A percentile compares a stretch with the other conserved stretches of the same genome.
Conservation (phyloP, 2,888 invertebrate genomes). For the Drosophila anomalata region DNA sequence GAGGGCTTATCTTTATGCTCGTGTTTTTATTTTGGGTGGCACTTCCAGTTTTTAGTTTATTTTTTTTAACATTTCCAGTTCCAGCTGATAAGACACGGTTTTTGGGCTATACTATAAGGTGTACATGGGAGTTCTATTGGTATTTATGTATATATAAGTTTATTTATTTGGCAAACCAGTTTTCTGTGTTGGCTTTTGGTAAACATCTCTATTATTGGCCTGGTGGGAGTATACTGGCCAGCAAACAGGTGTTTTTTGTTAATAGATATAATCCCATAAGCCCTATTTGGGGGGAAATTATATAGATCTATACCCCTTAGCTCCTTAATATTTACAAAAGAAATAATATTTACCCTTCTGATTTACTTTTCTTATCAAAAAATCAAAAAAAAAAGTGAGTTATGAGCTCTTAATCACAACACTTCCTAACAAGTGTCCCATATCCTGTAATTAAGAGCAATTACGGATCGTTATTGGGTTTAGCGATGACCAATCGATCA, state of each 20-base stretch:
- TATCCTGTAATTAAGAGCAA: not conserved
- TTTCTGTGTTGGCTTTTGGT: not conserved
- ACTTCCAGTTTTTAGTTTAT: not conserved
- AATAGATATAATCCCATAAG: not conserved
- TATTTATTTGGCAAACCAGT: not conserved
- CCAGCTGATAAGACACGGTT: conserved; percentile 2
- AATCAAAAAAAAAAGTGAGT: not conserved
- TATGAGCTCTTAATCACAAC: not conserved
- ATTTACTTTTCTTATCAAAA: too few relatives aligned
- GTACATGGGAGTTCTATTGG: too few relatives aligned
- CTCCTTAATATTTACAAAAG: too few relatives aligned
- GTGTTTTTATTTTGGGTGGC: conserved; percentile 5
- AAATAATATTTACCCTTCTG: too few relatives aligned
- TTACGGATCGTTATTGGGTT: not conserved
- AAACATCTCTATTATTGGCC: conserved; percentile 8
- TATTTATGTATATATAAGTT: too few relatives aligned
- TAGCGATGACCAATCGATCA: too few relatives aligned
- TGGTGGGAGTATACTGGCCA: not conserved
- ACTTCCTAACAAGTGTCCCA: too few relatives aligned
- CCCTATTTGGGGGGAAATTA: not conserved
- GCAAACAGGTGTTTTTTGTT: not conserved
- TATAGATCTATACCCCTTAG: too few relatives aligned
- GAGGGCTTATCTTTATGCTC: conserved; percentile 24
- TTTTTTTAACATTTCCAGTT: not conserved
- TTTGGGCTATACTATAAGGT: not conserved